Evolutionary conservation across 2,888 invertebrate species (phyloP).

Genomic region (Chironomus riparius): DNA sequence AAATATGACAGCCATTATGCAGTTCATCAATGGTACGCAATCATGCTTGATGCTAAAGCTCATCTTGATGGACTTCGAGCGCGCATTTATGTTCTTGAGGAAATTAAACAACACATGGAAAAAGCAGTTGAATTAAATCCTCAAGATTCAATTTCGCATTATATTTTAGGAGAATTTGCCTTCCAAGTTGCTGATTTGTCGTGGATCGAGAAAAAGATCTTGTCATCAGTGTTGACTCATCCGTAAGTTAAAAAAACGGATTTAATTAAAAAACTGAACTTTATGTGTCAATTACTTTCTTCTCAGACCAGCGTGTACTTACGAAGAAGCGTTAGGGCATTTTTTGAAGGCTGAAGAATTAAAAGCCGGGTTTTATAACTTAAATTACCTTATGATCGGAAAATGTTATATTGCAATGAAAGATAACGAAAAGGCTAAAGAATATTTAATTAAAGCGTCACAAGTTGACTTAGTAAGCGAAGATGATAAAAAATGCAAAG

Average conservation of each 20-base stretch:
- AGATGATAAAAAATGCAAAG: no score
- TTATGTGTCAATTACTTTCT: no score
- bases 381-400: slow-evolving; percentile 72
- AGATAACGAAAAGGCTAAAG: no score
- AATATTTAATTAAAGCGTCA: no score
- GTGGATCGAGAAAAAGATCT: slow-evolving; percentile 74
- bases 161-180: slow-evolving; percentile 57
- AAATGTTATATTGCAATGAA: slow-evolving; percentile 63
- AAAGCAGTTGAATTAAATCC: slow-evolving; percentile 24
- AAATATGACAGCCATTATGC: slow-evolving; percentile 46
- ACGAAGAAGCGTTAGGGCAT: slow-evolving; percentile 75
- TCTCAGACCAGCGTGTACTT: slow-evolving; percentile 52
- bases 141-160: slow-evolving; percentile 1
- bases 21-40: slow-evolving; percentile 55
- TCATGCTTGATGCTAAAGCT: slow-evolving; percentile 67
- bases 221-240: slow-evolving; percentile 61
- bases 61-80: slow-evolving; percentile 65
- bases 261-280: no score
- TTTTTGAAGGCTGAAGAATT: slow-evolving; percentile 68
- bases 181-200: slow-evolving; percentile 73
- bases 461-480: no score
- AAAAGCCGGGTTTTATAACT: slow-evolving; percentile 72
- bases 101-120: slow-evolving; percentile 64
- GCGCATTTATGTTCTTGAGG: slow-evolving; percentile 60
- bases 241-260: no score